phyloP scores from a whole-genome alignment of 2,888 invertebrate species.

The Drosophila multiciliata region DNA sequence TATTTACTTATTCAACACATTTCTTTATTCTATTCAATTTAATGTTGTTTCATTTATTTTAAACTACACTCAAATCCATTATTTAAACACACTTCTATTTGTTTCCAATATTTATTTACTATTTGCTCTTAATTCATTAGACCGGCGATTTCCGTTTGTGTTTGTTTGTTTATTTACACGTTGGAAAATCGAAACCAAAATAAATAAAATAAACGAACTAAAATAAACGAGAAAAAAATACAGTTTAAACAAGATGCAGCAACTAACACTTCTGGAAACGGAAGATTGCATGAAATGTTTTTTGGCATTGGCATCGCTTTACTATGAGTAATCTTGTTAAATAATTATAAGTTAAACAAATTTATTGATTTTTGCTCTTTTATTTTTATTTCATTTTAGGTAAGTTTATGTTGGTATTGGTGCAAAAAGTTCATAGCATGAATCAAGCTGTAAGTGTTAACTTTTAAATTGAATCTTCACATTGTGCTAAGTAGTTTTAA shows the following conservation, averaged over 20 bases:
- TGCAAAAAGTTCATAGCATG: conserved; percentile 60
- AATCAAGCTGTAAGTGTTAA: conserved; percentile 70
- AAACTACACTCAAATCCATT: conserved; percentile 10
- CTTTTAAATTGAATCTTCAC: conserved; percentile 27
- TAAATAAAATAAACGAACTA: conserved; percentile 13
- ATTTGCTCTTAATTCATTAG: conserved; percentile 37
- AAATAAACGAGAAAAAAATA: conserved; percentile 26
- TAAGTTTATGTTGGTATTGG: conserved; percentile 71
- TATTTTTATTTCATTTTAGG: conserved; percentile 66
- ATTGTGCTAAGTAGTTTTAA: conserved; percentile 46
- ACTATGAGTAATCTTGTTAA: conserved; percentile 22
- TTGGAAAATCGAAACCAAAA: conserved; percentile 26
- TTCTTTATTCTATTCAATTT: background rate
- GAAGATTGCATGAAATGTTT: conserved; percentile 39
- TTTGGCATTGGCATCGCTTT: background rate
- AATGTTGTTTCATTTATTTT: conserved; percentile 23
- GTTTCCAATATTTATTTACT: conserved; percentile 48
- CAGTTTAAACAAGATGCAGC: conserved; percentile 23
- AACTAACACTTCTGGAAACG: conserved; percentile 31
- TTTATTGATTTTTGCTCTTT: conserved; percentile 27
- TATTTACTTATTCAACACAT: background rate
- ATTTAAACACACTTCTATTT: conserved; percentile 34
- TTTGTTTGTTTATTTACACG: conserved; percentile 52
- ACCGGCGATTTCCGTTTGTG: conserved; percentile 33
- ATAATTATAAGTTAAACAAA: conserved; percentile 23